phyloP scores from a whole-genome alignment of 2,113 vertebrate genomes.

The Bos taurus region DNA sequence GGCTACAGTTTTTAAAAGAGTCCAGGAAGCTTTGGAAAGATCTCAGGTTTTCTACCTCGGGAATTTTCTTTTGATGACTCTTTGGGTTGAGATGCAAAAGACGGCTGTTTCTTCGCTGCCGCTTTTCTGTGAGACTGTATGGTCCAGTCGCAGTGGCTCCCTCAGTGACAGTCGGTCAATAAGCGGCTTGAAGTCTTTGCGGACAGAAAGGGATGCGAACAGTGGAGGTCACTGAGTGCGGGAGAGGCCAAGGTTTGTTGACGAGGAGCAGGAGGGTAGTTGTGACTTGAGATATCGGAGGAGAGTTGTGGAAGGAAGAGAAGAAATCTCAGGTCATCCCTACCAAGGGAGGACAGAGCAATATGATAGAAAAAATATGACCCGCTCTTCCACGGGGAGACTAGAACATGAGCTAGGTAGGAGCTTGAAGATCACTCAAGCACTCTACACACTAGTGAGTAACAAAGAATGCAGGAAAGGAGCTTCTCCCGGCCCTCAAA shows the following conservation, averaged over 20 bases:
- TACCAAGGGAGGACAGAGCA: not conserved
- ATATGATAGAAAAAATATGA: not conserved
- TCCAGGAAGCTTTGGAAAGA: not conserved
- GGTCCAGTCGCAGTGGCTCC: not conserved
- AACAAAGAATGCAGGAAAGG: not conserved
- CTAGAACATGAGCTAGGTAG: not conserved
- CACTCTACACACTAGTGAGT: not conserved
- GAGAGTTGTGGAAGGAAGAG: not conserved
- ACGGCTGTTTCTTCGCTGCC: not conserved
- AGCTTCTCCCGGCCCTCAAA: not conserved
- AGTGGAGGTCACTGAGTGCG: not conserved
- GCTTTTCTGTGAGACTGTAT: not conserved
- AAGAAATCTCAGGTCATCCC: not conserved
- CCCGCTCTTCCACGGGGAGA: not conserved
- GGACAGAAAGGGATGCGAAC: not conserved
- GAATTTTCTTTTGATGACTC: not conserved
- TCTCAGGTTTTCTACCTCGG: not conserved
- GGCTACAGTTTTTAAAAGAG: not conserved
- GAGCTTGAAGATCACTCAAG: not conserved
- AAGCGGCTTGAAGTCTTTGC: not conserved
- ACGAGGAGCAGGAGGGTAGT: accelerated
- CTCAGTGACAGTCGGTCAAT: not conserved
- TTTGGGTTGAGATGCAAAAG: not conserved
- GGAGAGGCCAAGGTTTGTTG: not conserved
- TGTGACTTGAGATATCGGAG: not conserved